Conservation (phyloP, 2,888 invertebrate genomes). For the Euplagia quadripunctaria region DNA sequence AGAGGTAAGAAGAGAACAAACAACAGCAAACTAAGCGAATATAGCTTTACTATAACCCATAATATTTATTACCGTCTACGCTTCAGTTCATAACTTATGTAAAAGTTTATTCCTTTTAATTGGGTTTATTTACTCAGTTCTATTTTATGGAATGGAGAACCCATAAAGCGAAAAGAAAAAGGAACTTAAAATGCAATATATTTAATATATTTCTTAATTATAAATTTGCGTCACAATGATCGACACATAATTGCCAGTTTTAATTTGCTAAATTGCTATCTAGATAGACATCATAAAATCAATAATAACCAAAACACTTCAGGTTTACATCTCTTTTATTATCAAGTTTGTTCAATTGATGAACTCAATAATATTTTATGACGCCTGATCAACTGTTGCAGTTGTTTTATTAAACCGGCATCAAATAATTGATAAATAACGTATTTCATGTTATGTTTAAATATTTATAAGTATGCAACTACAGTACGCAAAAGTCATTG, state of each 20-base stretch:
- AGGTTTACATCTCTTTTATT: conserved; percentile 68
- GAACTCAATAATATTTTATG: conserved; percentile 47
- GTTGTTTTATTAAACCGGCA: not conserved
- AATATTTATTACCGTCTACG: conserved; percentile 4
- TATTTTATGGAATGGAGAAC: not conserved
- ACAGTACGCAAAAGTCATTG: not conserved
- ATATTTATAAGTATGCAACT: not conserved
- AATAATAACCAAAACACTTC: conserved; percentile 60
- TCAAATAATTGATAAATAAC: not conserved
- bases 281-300: conserved; percentile 52
- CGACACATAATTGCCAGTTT: conserved; percentile 49
- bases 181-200: not conserved
- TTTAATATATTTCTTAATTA: not conserved
- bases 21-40: not conserved
- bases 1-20: conserved; percentile 6
- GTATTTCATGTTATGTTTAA: not conserved
- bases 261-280: conserved; percentile 66
- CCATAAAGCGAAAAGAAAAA: not conserved
- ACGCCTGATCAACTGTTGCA: conserved; percentile 19
- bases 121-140: conserved; percentile 10
- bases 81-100: not conserved
- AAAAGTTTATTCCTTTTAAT: conserved; percentile 7
- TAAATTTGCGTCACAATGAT: conserved; percentile 49
- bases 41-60: not conserved
- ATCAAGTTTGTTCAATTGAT: conserved; percentile 53